These are phyloP conservation scores for Nomada goodeniana DNA, from an alignment of 2,888 invertebrate species.

Conservation along the genomic window DNA sequence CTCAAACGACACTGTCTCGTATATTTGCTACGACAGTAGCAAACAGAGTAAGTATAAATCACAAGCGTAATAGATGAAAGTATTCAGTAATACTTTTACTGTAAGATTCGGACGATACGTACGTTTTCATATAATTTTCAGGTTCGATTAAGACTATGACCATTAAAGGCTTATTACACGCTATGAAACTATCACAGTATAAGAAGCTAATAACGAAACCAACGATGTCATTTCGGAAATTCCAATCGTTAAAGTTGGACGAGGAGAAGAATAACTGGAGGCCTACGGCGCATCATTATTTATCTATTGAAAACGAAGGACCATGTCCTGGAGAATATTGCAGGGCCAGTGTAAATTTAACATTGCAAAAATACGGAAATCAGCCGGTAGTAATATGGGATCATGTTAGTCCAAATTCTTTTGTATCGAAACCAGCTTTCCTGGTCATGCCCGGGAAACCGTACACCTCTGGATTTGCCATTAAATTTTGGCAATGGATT, in stretches of 20 bases:
- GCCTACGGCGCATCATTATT: slow-evolving; percentile 76
- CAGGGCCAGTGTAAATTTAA: slow-evolving; percentile 84
- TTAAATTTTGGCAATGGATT: slow-evolving; percentile 94
- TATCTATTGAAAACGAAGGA: slow-evolving; percentile 90
- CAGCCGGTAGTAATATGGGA: slow-evolving; percentile 86
- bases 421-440: slow-evolving; percentile 90
- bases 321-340: slow-evolving; percentile 89
- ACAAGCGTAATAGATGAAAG: neutral
- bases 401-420: slow-evolving; percentile 88
- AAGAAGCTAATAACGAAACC: slow-evolving; percentile 31
- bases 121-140: slow-evolving; percentile 37
- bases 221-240: slow-evolving; percentile 37
- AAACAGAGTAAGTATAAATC: slow-evolving; percentile 71
- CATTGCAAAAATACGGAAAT: slow-evolving; percentile 86
- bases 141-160: slow-evolving; percentile 56
- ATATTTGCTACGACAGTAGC: slow-evolving; percentile 74
- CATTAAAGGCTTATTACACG: slow-evolving; percentile 53
- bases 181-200: slow-evolving; percentile 44
- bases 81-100: too few species aligned
- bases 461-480: slow-evolving; percentile 90
- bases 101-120: too few species aligned
- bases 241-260: slow-evolving; percentile 43
- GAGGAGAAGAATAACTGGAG: slow-evolving; percentile 68
- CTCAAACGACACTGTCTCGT: slow-evolving; percentile 72
- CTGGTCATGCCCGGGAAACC: slow-evolving; percentile 85